Conservation (phyloP, 2,888 invertebrate species). For the Smittia aterrima region DNA sequence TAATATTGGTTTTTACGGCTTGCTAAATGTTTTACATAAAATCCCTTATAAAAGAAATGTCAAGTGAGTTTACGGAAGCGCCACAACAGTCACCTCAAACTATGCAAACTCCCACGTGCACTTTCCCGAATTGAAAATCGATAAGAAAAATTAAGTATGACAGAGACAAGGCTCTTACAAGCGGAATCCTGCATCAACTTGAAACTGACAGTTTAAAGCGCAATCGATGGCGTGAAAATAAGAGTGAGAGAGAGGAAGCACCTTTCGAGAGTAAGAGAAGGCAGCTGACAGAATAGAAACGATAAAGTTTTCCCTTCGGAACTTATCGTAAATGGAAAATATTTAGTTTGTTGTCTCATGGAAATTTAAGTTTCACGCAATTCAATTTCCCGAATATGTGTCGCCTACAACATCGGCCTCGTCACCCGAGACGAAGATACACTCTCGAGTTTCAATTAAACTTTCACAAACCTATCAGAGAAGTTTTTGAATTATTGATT, state of each 20-base stretch:
- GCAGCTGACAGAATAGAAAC: not conserved
- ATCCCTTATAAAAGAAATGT: not conserved
- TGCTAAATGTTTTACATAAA: slow-evolving; percentile 28
- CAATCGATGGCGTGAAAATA: not conserved
- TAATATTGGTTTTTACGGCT: slow-evolving; percentile 28
- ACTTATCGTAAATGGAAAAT: not conserved
- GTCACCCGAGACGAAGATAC: no score
- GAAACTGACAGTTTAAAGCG: slow-evolving; percentile 6
- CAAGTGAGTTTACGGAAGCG: not conserved
- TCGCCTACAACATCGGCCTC: no score
- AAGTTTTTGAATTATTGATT: not conserved
- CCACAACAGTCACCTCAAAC: not conserved
- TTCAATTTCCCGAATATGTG: no score
- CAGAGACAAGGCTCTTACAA: slow-evolving; percentile 24
- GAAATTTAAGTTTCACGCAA: not conserved
- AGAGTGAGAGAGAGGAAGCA: not conserved
- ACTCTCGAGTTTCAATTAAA: slow-evolving; percentile 8
- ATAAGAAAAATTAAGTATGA: not conserved
- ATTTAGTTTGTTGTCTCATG: not conserved
- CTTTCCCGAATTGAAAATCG: not conserved
- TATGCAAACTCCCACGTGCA: not conserved
- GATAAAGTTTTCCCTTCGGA: not conserved
- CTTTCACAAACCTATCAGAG: not conserved
- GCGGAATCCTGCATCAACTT: slow-evolving; percentile 11
- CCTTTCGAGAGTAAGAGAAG: not conserved